These are phyloP conservation scores for Metalampra italica DNA, from an alignment of 2,888 invertebrate species.

Conservation along the genomic window DNA sequence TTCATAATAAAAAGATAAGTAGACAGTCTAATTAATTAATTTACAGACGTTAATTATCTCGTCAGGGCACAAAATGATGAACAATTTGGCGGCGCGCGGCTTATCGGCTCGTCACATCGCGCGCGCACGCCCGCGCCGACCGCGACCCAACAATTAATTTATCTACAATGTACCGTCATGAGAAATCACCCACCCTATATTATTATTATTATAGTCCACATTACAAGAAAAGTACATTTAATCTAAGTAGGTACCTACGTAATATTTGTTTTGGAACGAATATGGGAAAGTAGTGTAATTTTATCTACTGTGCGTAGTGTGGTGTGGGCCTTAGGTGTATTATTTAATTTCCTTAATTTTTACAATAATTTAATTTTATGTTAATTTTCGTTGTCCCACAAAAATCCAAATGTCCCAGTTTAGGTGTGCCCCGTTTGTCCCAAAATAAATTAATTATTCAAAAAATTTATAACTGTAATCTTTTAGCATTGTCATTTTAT, in stretches of 20 bases:
- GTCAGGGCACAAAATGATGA: constrained; percentile 60
- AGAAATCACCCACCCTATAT: constrained; percentile 52
- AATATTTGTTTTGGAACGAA: neutral
- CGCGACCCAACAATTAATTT: constrained; percentile 43
- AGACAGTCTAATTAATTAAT: constrained; percentile 64
- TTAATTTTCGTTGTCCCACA: too few relatives aligned
- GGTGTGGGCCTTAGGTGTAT: too few relatives aligned
- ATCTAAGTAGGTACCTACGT: neutral
- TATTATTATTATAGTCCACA: constrained; percentile 17
- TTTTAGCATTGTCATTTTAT: too few relatives aligned
- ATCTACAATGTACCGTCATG: constrained; percentile 42
- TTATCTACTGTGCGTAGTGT: too few relatives aligned
- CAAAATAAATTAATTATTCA: too few relatives aligned
- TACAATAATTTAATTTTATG: too few relatives aligned
- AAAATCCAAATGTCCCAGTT: too few relatives aligned
- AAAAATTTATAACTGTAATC: too few relatives aligned
- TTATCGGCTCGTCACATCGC: constrained; percentile 69
- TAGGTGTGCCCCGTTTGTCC: too few relatives aligned
- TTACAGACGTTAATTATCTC: constrained; percentile 72
- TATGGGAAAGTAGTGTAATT: too few relatives aligned
- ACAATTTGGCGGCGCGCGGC: constrained; percentile 48
- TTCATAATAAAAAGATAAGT: constrained; percentile 46
- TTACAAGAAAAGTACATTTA: constrained; percentile 3
- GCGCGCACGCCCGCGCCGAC: constrained; percentile 18
- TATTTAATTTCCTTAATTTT: too few relatives aligned